Conservation (phyloP, 2,113 vertebrate species). For the Eira barbara region DNA sequence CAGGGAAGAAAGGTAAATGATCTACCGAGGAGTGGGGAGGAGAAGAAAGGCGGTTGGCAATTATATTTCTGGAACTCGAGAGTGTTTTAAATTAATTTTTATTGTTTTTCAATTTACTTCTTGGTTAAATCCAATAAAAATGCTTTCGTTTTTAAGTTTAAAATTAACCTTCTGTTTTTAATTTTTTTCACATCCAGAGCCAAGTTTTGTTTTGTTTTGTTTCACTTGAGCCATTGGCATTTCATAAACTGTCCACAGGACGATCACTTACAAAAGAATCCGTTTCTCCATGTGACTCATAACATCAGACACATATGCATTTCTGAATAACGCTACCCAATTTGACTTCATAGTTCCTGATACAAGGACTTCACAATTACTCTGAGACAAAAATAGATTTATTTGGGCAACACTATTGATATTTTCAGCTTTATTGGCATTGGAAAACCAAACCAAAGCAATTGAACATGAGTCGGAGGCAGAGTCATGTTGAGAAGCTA, state of each 20-base stretch:
- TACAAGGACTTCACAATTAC: background rate
- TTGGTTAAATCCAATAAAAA: conserved; percentile 31
- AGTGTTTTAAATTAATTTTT: conserved; percentile 21
- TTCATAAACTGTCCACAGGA: background rate
- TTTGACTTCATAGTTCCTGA: background rate
- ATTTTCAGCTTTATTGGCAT: conserved; percentile 1
- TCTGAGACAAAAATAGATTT: background rate
- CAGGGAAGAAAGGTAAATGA: background rate
- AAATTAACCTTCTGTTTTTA: conserved; percentile 34
- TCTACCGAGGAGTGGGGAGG: background rate
- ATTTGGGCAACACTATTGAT: background rate
- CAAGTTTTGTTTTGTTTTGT: background rate
- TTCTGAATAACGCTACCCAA: background rate
- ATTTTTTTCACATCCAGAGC: background rate
- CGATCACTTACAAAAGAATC: background rate
- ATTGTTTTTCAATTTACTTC: conserved; percentile 33
- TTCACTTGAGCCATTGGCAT: background rate
- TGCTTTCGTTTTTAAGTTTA: conserved; percentile 35
- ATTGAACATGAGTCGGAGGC: background rate
- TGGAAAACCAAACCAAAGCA: background rate
- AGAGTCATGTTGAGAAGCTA: background rate
- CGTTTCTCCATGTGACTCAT: background rate
- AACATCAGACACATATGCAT: background rate
- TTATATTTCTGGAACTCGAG: background rate
- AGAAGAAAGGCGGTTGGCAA: background rate